phyloP scores from a whole-genome alignment of 92 coral and sea anemone species.

The Muricea muricata region DNA sequence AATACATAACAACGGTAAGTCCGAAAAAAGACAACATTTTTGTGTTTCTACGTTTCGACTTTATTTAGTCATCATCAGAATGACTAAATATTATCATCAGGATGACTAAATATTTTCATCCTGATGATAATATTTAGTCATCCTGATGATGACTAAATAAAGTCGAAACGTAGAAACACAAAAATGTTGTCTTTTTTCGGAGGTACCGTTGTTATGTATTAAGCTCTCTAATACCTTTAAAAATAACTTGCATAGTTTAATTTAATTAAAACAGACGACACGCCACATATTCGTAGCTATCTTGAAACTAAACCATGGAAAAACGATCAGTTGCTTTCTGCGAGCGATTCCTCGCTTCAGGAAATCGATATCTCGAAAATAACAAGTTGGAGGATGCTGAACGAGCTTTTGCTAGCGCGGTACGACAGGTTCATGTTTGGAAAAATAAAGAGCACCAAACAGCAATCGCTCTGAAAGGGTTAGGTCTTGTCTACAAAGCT shows the following conservation, averaged over 20 bases:
- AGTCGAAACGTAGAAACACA: too few species aligned
- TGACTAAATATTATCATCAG: too few species aligned
- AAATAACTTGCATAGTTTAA: neutral
- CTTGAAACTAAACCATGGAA: neutral
- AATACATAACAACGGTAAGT: too few species aligned
- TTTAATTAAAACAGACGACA: neutral
- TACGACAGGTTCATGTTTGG: neutral
- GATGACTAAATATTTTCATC: too few species aligned
- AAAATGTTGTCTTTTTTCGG: too few species aligned
- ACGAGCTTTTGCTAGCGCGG: conserved; percentile 29
- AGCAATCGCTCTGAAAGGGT: conserved; percentile 10
- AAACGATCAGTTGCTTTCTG: neutral
- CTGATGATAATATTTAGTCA: too few species aligned
- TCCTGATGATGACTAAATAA: too few species aligned
- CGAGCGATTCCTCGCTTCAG: conserved; percentile 24
- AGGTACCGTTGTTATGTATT: too few species aligned
- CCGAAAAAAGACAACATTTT: too few species aligned
- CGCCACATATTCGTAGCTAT: neutral
- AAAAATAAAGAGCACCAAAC: neutral
- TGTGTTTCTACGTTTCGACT: too few species aligned
- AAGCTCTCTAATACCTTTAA: too few species aligned
- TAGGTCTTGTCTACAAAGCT: conserved; percentile 29
- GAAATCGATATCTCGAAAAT: conserved; percentile 2
- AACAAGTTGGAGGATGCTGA: conserved; percentile 25
- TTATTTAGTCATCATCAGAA: too few species aligned